A percentile compares a stretch with the other conserved stretches of the same genome.
Conservation (phyloP, 1,140 invertebrate genomes). For the Ceratoteleas bidentatus region DNA sequence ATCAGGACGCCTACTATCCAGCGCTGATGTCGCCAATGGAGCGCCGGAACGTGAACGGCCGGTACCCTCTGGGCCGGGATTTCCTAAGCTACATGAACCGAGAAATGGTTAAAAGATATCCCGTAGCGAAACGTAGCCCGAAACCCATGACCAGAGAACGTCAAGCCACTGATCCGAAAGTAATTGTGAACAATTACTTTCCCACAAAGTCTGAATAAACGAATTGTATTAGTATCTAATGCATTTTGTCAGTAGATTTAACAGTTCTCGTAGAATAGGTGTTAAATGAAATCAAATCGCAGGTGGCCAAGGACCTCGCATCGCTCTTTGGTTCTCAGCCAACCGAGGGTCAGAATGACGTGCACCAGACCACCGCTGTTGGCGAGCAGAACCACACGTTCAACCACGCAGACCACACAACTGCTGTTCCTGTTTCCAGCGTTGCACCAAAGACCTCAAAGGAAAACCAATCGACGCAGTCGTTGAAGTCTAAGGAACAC, state of each 20-base stretch:
- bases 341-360: constrained; percentile 61
- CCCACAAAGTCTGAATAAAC: neutral
- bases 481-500: constrained; percentile 72
- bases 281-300: constrained; percentile 6
- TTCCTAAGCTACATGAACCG: constrained; percentile 59
- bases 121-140: constrained; percentile 75
- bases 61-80: constrained; percentile 72
- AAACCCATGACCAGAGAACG: constrained; percentile 66
- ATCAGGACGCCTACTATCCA: constrained; percentile 60
- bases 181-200: constrained; percentile 37
- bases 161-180: constrained; percentile 76
- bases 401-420: constrained; percentile 68
- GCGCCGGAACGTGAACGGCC: constrained; percentile 73
- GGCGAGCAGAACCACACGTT: constrained; percentile 66
- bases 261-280: neutral
- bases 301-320: constrained; percentile 77
- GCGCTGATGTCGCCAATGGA: constrained; percentile 64
- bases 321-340: constrained; percentile 72
- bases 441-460: constrained; percentile 66
- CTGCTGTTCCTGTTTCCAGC: constrained; percentile 64
- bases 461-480: constrained; percentile 65
- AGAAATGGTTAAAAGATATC: constrained; percentile 71
- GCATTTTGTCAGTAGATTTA: neutral
- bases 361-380: constrained; percentile 19
- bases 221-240: neutral